Percentiles rank a stretch among this genome's conserved stretches.
Conservation (phyloP, 37 sponge, comb jelly and placozoan genomes). For the Sycon ciliatum region DNA sequence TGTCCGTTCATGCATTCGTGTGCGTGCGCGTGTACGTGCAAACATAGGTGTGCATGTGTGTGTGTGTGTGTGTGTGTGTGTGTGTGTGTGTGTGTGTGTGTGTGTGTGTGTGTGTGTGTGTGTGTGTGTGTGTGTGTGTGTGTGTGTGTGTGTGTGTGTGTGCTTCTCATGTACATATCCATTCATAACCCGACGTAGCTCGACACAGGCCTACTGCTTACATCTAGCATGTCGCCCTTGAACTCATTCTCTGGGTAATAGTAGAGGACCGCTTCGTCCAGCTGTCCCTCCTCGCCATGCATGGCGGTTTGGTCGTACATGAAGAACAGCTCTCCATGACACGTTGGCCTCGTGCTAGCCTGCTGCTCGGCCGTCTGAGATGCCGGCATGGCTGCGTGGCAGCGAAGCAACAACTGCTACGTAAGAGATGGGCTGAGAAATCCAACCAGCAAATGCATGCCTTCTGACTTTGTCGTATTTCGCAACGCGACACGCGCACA, state of each 20-base stretch:
- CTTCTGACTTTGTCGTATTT: too few relatives aligned
- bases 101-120: neutral
- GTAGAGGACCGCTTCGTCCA: constrained; percentile 39
- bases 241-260: constrained; percentile 45
- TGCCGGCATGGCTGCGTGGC: too few relatives aligned
- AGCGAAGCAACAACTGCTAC: too few relatives aligned
- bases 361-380: too few relatives aligned
- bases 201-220: neutral
- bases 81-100: neutral
- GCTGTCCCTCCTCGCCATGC: constrained; percentile 39
- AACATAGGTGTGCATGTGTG: neutral
- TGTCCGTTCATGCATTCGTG: neutral
- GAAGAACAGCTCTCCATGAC: too few relatives aligned
- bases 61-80: constrained; percentile 16
- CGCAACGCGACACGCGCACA: too few relatives aligned
- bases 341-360: too few relatives aligned
- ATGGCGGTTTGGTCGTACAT: constrained; percentile 44
- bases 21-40: neutral
- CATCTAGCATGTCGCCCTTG: constrained; percentile 17
- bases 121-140: constrained; percentile 1
- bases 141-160: too few relatives aligned
- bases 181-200: neutral
- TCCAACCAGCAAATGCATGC: too few relatives aligned
- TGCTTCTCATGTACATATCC: too few relatives aligned
- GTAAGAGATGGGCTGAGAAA: too few relatives aligned